These are phyloP conservation scores for Neomonachus schauinslandi DNA, from an alignment of 2,113 vertebrate genomes.

Conservation along the genomic window DNA sequence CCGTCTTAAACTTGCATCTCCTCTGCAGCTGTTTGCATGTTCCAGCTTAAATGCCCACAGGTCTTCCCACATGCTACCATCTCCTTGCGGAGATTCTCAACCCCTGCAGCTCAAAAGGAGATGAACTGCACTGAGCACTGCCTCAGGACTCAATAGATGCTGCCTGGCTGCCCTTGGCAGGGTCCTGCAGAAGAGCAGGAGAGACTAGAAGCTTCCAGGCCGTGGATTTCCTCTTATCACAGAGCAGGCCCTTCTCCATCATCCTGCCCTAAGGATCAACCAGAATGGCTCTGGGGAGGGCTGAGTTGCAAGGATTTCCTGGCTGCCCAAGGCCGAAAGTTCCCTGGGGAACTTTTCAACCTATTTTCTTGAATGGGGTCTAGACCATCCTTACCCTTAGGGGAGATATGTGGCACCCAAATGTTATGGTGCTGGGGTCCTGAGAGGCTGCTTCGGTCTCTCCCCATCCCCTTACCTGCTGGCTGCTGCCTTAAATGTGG, in stretches of 20 bases:
- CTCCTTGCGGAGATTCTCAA: neutral
- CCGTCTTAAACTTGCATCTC: neutral
- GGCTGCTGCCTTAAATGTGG: neutral
- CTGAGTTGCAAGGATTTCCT: neutral
- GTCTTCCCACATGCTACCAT: neutral
- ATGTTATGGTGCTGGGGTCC: neutral
- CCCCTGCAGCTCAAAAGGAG: too few species aligned
- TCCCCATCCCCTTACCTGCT: neutral
- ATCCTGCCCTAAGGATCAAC: neutral
- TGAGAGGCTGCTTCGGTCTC: neutral
- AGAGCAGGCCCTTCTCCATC: neutral
- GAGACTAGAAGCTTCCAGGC: neutral
- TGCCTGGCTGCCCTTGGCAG: neutral
- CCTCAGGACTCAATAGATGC: neutral
- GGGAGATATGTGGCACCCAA: neutral
- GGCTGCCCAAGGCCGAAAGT: neutral
- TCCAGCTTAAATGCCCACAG: neutral
- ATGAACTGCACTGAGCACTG: neutral
- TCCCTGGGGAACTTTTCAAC: too few species aligned
- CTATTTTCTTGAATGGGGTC: neutral
- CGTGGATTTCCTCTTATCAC: neutral
- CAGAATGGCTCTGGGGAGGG: neutral
- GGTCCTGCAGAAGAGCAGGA: accelerated
- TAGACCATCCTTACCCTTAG: neutral
- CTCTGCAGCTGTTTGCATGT: neutral